These are phyloP conservation scores for Clytia hemisphaerica DNA, from an alignment of 30 jellyfish, hydroid and myxozoan species.

Conservation along the genomic window DNA sequence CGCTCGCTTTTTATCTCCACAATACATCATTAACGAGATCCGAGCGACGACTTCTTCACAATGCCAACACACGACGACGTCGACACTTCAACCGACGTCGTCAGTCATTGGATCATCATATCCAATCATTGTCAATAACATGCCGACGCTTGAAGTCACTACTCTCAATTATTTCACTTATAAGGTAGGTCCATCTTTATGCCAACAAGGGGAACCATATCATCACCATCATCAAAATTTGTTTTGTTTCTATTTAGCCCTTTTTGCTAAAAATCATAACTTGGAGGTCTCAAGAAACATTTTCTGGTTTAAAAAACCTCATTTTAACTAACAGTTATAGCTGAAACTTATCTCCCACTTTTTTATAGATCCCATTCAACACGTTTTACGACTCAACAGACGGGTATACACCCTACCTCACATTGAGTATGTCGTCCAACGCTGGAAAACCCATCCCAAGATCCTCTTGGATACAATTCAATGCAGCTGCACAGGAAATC, in stretches of 20 bases:
- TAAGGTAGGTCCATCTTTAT: too few relatives aligned
- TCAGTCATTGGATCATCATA: conserved; percentile 20
- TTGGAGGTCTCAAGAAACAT: too few relatives aligned
- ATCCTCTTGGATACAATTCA: conserved; percentile 70
- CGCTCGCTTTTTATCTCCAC: conserved; percentile 46
- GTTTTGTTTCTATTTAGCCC: too few relatives aligned
- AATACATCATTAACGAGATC: conserved; percentile 35
- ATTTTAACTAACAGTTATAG: too few relatives aligned
- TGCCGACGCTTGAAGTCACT: conserved; percentile 44
- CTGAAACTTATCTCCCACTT: too few relatives aligned
- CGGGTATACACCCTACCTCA: conserved; percentile 52
- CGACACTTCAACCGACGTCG: conserved; percentile 5
- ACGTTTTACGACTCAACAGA: conserved; percentile 59
- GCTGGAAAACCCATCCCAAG: conserved; percentile 28
- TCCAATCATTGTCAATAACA: conserved; percentile 28
- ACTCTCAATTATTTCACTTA: conserved; percentile 26
- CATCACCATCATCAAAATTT: too few relatives aligned
- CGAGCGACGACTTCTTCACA: conserved; percentile 29
- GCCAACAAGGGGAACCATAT: too few relatives aligned
- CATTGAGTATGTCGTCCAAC: conserved; percentile 32
- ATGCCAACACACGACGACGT: conserved; percentile 18
- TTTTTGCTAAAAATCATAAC: too few relatives aligned
- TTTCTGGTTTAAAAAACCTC: too few relatives aligned
- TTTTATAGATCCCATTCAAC: conserved; percentile 44
- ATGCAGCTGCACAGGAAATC: conserved; percentile 41